phyloP scores from a whole-genome alignment of 2,113 vertebrate species.

The western clawed frog (Xenopus tropicalis) region DNA sequence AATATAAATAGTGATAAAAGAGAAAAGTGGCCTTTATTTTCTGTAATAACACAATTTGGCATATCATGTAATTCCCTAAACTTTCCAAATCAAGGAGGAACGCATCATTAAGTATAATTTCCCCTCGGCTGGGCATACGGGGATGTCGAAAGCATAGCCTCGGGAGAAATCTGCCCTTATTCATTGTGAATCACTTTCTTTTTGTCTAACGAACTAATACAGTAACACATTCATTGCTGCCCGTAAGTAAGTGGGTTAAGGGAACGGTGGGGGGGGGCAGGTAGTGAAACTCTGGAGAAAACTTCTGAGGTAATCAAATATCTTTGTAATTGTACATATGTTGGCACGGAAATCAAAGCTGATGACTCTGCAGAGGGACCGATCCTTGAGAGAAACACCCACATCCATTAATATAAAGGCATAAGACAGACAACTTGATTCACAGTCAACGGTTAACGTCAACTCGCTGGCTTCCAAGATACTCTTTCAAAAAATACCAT shows the following conservation, averaged over 20 bases:
- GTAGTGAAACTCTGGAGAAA: conserved; percentile 3
- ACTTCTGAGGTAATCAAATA: conserved; percentile 33
- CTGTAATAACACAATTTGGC: background rate
- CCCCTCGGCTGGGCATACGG: conserved; percentile 12
- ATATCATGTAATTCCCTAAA: conserved; percentile 15
- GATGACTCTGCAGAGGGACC: conserved; percentile 27
- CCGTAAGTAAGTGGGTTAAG: conserved; percentile 7
- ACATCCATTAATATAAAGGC: conserved; percentile 32
- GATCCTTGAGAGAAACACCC: conserved; percentile 17
- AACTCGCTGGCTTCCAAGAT: conserved; percentile 3
- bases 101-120: background rate
- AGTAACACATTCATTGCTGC: conserved; percentile 11
- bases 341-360: conserved; percentile 38
- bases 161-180: conserved; percentile 23
- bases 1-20: no score
- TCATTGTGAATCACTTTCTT: conserved; percentile 38
- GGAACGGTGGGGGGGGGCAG: conserved; percentile 1
- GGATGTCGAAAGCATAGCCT: conserved; percentile 41
- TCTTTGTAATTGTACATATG: conserved; percentile 14
- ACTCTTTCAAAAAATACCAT: conserved; percentile 14
- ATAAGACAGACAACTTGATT: conserved; percentile 2
- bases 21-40: no score
- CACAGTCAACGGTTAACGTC: conserved; percentile 16
- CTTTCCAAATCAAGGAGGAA: conserved; percentile 27
- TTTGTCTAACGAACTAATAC: conserved; percentile 32